These are phyloP conservation scores for Mus caroli DNA, from an alignment of 2,797 vertebrate species.

Conservation along the genomic window DNA sequence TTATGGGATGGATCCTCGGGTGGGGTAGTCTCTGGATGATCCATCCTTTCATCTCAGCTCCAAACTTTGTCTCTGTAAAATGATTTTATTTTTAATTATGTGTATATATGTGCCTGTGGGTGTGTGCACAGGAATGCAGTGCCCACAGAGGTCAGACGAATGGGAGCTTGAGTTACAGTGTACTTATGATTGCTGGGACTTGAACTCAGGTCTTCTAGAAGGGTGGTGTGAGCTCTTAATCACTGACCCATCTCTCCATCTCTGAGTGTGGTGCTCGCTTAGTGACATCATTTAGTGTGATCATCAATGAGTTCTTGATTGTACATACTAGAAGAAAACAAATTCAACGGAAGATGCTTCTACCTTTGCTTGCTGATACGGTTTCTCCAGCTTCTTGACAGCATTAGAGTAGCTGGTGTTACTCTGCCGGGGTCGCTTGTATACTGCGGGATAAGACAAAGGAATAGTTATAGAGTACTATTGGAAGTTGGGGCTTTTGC, in stretches of 20 bases:
- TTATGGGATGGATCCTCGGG: no score
- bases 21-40: no score
- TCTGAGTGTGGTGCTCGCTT: neutral
- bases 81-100: neutral
- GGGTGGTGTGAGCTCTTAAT: neutral
- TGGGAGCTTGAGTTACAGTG: neutral
- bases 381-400: neutral
- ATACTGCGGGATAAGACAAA: neutral
- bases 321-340: neutral
- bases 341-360: neutral
- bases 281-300: neutral
- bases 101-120: neutral
- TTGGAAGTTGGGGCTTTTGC: neutral
- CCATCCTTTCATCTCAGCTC: no score
- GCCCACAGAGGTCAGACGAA: neutral
- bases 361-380: neutral
- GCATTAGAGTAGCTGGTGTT: neutral
- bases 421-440: no score
- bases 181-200: neutral
- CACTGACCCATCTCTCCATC: neutral
- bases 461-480: neutral
- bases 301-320: neutral
- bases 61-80: no score
- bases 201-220: neutral
- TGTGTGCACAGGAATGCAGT: neutral